Evolutionary conservation across 2,888 invertebrate genomes (phyloP).

Genomic region (Himalopsyche tibetana): DNA sequence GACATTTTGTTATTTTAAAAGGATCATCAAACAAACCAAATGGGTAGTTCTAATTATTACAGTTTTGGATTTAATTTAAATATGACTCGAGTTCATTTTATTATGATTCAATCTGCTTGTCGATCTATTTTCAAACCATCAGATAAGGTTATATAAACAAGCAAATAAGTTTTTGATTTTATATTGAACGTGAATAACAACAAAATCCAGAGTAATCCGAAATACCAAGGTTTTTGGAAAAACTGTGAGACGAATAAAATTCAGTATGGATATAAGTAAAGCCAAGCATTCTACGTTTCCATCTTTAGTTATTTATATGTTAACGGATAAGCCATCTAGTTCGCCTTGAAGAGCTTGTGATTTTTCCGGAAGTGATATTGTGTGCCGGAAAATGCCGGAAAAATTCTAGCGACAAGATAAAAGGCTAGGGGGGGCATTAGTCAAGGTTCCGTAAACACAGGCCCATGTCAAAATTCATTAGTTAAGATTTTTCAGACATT

Average conservation of each 20-base stretch:
- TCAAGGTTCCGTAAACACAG: constrained; percentile 30
- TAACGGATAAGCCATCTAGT: constrained; percentile 30
- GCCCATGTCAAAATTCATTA: constrained; percentile 34
- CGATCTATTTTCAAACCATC: no score
- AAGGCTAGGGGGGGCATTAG: constrained; percentile 10
- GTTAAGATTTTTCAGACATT: constrained; percentile 16
- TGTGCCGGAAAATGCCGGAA: constrained; percentile 21
- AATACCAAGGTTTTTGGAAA: not conserved
- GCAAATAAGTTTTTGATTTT: no score
- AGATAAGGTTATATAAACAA: no score
- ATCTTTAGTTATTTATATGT: constrained; percentile 4
- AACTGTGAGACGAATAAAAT: not conserved
- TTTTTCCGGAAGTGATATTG: constrained; percentile 34
- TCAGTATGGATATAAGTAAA: not conserved
- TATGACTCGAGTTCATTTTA: no score
- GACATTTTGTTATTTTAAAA: no score
- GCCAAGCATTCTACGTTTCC: not conserved
- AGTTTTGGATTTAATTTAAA: no score
- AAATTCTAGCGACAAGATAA: constrained; percentile 13
- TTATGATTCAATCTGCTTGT: no score
- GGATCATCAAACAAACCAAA: no score
- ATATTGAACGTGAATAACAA: no score
- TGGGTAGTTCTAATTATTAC: no score
- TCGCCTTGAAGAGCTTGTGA: constrained; percentile 5
- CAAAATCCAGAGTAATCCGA: no score